Evolutionary conservation across 2,888 invertebrate species (phyloP), one percentile per base, ranked within the genome.

Genomic region (Chymomyza procnemis): DNA sequence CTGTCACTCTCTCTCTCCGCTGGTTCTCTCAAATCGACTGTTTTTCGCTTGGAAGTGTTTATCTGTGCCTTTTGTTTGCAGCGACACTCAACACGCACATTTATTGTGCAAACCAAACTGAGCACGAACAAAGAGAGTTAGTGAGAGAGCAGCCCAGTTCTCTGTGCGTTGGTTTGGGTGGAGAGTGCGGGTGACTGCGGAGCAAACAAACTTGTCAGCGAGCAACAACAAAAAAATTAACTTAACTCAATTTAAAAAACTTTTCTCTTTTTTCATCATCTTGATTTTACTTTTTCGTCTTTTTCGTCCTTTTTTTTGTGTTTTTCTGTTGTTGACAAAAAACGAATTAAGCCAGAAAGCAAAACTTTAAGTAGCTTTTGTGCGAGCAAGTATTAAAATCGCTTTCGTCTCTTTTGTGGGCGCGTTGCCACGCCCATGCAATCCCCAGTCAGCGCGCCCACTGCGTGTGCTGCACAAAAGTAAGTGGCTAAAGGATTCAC

Each of bases 301-400:
- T 67, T 67, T 58, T n/a, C 64, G 61, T 64, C 66, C 61, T 67
- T 73, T 68, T 71, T 69, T 76, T 71, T 73, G 74, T 65, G 65
- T 64, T 58, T 69, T 2, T 73, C 71, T 82, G 83, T 83, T 76
- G 76, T 72, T 80, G 84, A 73, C 79, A 80, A 77, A 83, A 81
- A 83, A 82, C 79, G 85, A 82, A 82, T 83, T 83, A 83, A 83
- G 80, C 73, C 74, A 70, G 74, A 65, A 67, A 75, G 78, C 69
- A 73, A 75, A 83, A 83, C 83, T 83, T 83, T 85, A 83, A 85
- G 85, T 85, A 85, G 85, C 85, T 83, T 83, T 83, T 83, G 84
- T 81, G 76, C 66, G 30, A 66, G 79, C 55, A 79, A 79, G 81
- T 79, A 81, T 81, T 81, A 81, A 81, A 81, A 81, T 84, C 84